Evolutionary conservation across 2,797 vertebrate species (phyloP), one percentile per base, ranked within the genome.

Genomic region (Manis javanica): DNA sequence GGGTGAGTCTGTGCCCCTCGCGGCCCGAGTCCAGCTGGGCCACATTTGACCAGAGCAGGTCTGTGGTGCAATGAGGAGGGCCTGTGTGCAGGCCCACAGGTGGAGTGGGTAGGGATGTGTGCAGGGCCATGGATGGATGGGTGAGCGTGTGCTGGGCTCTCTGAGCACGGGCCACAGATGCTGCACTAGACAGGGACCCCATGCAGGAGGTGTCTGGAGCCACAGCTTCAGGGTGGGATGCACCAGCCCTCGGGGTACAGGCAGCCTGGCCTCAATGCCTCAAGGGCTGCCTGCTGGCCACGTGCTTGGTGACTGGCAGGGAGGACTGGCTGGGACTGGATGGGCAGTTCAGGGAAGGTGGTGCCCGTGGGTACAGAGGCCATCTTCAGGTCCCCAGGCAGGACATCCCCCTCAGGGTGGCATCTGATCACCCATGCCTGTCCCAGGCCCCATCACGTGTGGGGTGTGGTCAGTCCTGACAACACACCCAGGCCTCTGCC

Each of bases 171-270:
- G 57, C 26, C 1, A 8, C 37, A 15, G 4, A 66, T 13, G 8
- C 31, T 31, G 37, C 26, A 4, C 51, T 2, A 1, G 84, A 51
- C 10, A 4, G 55, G 55, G 46, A 18, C 19, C 21, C 49, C 19
- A 5, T 19, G 19, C 0, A n/a, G 42, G 59, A 19, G 86, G 86
- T 3, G 1, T 37, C 23, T 14, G 4, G 57, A 0, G 1, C n/a
- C 2, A 1, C 1, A 2, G 42, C 46, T 24, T 4, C 31, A 3
- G 24, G 42, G 4, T 57, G 79, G 53, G 49, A 24, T 55, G 34
- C 51, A 9, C n/a, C 13, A 4, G 75, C 51, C 34, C 21, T 24
- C 2, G 12, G 24, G n/a, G 13, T 11, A 14, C 13, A 26, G 23
- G n/a, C 42, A 4, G 0, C 2, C 29, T 75, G 66, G 51, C 26